Evolutionary conservation across 92 coral and sea anemone genomes (phyloP).

Genomic region (Montipora capitata): DNA sequence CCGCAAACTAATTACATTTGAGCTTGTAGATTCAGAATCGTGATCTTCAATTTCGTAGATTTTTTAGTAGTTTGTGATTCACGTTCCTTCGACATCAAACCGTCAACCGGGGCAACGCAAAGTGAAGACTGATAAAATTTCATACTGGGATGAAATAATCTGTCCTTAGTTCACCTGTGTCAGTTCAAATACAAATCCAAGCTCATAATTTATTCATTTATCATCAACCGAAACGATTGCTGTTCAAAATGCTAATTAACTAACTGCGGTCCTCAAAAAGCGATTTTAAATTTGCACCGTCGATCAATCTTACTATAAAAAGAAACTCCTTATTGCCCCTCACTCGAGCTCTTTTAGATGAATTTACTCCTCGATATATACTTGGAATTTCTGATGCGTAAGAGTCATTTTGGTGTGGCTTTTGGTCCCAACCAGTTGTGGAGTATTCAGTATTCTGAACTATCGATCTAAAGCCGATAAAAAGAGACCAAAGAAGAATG

Average conservation of each 20-base stretch:
- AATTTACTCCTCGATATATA: too few relatives aligned
- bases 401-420: not conserved
- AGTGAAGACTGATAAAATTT: constrained; percentile 2
- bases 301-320: not conserved
- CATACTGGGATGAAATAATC: constrained; percentile 9
- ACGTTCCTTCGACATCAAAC: constrained; percentile 15
- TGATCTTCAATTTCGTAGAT: constrained; percentile 17
- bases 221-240: constrained; percentile 63
- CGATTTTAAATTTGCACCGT: constrained; percentile 50
- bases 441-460: not conserved
- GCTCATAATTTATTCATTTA: constrained; percentile 93
- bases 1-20: constrained; percentile 61
- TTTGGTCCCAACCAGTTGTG: constrained; percentile 1
- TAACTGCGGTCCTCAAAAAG: constrained; percentile 53
- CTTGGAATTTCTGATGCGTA: not conserved
- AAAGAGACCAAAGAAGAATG: not conserved
- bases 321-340: not conserved
- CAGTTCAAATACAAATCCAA: constrained; percentile 39
- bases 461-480: not conserved
- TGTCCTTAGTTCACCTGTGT: constrained; percentile 31
- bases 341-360: constrained; percentile 8
- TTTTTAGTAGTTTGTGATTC: constrained; percentile 5
- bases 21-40: constrained; percentile 40
- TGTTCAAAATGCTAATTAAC: constrained; percentile 92
- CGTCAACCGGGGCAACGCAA: not conserved